Conservation (phyloP, 2,797 vertebrate genomes). For the Sebastes oblongus region DNA sequence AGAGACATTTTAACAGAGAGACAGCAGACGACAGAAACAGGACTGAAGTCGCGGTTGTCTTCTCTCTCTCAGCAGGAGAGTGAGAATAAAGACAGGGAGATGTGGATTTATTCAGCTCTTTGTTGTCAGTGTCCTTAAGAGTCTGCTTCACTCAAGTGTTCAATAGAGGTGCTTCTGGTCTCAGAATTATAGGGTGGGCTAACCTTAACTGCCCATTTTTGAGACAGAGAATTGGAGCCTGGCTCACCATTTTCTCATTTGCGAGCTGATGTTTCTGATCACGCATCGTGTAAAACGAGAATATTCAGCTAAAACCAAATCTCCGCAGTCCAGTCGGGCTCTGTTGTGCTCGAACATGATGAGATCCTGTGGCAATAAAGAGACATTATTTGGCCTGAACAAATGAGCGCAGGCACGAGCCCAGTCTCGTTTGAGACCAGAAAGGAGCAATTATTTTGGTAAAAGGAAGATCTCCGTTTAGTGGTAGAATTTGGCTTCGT, state of each 20-base stretch:
- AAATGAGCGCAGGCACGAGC: background rate
- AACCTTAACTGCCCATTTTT: background rate
- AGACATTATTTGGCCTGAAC: background rate
- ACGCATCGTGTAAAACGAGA: background rate
- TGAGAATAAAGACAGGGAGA: background rate
- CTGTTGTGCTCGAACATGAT: background rate
- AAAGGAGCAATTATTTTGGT: conserved; percentile 20
- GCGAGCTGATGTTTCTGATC: background rate
- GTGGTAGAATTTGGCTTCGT: conserved; percentile 21
- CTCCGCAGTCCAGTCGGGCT: background rate
- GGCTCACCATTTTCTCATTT: background rate
- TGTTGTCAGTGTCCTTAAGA: conserved; percentile 2
- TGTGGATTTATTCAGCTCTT: conserved; percentile 7
- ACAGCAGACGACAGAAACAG: background rate
- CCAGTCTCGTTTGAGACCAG: conserved; percentile 11
- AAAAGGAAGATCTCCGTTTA: conserved; percentile 2
- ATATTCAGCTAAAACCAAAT: background rate
- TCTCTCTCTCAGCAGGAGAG: background rate
- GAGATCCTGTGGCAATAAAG: conserved; percentile 10
- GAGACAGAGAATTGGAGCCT: background rate
- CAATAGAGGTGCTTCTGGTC: background rate
- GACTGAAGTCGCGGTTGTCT: background rate
- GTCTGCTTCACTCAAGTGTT: conserved; percentile 18
- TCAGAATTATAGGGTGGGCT: background rate
- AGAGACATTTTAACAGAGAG: background rate